Conservation (phyloP, 2,113 vertebrate genomes). For the Pogonocichla stellata region DNA sequence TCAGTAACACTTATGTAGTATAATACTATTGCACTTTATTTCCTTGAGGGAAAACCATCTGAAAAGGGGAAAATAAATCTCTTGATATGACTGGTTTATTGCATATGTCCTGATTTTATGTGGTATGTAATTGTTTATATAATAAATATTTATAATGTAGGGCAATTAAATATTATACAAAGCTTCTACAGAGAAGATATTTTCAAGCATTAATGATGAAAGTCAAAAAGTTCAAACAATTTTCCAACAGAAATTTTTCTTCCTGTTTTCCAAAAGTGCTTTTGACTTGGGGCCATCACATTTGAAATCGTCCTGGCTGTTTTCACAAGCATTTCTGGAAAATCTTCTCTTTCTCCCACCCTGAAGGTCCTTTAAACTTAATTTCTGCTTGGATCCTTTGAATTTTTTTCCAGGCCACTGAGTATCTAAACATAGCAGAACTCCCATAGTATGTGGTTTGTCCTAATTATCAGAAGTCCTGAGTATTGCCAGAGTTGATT, state of each 20-base stretch:
- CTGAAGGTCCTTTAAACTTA: background rate
- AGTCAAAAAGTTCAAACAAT: background rate
- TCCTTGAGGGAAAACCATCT: background rate
- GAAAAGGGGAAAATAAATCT: background rate
- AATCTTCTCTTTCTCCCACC: background rate
- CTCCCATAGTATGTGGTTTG: background rate
- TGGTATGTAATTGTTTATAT: background rate
- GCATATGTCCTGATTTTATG: background rate
- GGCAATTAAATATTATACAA: background rate
- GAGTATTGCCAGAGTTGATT: background rate
- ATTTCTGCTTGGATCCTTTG: background rate
- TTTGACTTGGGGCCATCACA: background rate
- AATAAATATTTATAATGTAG: background rate
- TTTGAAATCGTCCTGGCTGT: background rate
- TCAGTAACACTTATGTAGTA: background rate
- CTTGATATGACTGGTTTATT: background rate
- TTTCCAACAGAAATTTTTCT: background rate
- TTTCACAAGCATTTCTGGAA: background rate
- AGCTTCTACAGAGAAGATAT: background rate
- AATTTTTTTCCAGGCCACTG: constrained; percentile 7
- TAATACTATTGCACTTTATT: background rate
- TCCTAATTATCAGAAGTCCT: background rate
- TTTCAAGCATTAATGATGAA: background rate
- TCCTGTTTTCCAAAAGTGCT: background rate
- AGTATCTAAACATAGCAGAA: background rate